A percentile compares a stretch with the other conserved stretches of the same genome.
These are phyloP conservation scores for Notospermus geniculatus DNA, from an alignment of 1,140 invertebrate species.

Conservation along the genomic window DNA sequence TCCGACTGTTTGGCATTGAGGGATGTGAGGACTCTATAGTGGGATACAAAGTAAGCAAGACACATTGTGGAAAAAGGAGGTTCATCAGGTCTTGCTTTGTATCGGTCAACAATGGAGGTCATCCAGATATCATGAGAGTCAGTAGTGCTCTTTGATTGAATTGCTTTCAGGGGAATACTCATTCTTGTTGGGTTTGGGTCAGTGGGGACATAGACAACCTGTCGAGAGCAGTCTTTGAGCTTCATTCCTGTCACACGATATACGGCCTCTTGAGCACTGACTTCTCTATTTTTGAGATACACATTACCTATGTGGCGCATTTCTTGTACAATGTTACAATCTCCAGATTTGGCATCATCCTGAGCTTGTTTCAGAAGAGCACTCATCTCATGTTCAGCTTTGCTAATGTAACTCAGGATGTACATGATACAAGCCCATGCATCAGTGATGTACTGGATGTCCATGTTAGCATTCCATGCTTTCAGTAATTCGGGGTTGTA, in stretches of 20 bases:
- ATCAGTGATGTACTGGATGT: background rate
- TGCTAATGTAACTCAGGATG: conserved; percentile 4
- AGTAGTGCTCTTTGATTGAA: background rate
- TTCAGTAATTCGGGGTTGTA: background rate
- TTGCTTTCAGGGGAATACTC: background rate
- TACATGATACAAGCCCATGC: conserved; percentile 11
- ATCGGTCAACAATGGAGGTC: conserved; percentile 16
- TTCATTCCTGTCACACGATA: background rate
- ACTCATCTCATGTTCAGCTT: conserved; percentile 9
- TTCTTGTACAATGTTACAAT: background rate
- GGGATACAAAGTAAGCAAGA: conserved; percentile 21
- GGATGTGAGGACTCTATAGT: conserved; percentile 16
- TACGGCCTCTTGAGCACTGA: conserved; percentile 7
- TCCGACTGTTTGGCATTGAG: background rate
- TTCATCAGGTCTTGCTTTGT: conserved; percentile 15
- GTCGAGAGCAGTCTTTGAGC: background rate
- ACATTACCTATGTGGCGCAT: background rate
- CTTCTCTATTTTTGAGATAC: conserved; percentile 6
- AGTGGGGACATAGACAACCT: background rate
- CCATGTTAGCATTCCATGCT: conserved; percentile 12
- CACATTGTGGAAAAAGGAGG: conserved; percentile 18
- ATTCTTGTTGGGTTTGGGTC: background rate
- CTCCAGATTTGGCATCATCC: background rate
- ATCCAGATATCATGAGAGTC: conserved; percentile 18
- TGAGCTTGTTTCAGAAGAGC: background rate